Percentiles rank a stretch among this genome's conserved stretches.
Evolutionary conservation across 2,797 vertebrate species (phyloP).

Genomic region (Ficedula albicollis): DNA sequence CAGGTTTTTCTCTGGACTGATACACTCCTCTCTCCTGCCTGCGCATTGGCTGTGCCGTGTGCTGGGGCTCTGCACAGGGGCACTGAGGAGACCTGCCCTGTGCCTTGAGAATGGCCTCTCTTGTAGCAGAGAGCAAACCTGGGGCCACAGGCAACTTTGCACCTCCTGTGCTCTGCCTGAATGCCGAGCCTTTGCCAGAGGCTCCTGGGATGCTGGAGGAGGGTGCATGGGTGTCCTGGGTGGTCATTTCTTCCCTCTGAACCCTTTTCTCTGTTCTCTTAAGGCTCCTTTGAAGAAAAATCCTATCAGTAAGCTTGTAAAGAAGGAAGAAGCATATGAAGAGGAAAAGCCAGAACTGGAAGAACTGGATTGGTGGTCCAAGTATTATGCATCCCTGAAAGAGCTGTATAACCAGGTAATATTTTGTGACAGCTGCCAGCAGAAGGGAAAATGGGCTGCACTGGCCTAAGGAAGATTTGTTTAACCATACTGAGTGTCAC

Average conservation of each 20-base stretch:
- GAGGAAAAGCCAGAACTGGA: constrained; percentile 88
- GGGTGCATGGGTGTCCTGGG: neutral
- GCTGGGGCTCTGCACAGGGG: neutral
- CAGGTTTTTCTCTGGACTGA: neutral
- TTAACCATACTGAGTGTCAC: neutral
- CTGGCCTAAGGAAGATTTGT: neutral
- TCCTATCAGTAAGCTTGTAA: constrained; percentile 50
- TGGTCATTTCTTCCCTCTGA: neutral
- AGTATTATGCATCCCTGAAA: constrained; percentile 89
- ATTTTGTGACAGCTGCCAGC: neutral
- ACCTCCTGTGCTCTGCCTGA: neutral
- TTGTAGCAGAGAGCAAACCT: neutral
- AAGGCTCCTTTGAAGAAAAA: constrained; percentile 83
- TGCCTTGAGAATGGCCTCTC: neutral
- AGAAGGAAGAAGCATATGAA: constrained; percentile 79
- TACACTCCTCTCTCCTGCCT: neutral
- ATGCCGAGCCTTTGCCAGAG: neutral
- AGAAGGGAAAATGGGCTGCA: neutral
- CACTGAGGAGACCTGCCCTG: neutral
- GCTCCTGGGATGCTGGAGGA: neutral
- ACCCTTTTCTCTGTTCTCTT: neutral
- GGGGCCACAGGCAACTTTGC: neutral
- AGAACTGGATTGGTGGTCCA: constrained; percentile 98
- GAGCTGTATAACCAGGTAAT: constrained; percentile 84
- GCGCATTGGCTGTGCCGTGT: rapidly evolving